Evolutionary conservation across 2,888 invertebrate species (phyloP), one percentile per base, ranked within the genome.

Genomic region (Plagodis pulveraria): DNA sequence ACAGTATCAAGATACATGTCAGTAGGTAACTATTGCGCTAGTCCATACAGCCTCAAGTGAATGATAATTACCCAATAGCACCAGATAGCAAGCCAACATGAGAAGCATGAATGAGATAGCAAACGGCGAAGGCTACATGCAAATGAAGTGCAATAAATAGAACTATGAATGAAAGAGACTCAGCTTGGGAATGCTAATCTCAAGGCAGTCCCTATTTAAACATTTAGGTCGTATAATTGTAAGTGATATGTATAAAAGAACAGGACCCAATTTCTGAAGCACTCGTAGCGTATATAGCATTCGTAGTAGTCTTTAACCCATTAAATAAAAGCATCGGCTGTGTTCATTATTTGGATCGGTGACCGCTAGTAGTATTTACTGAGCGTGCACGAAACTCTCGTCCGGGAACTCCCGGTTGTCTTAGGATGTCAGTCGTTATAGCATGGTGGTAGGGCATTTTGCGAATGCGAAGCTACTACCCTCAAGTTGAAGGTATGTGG

Each of bases 101-200:
- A 50, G 59, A 59, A 50, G 52, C 56, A 53, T 61, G 60, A 61
- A 56, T 61, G 60, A 52, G 41, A 56, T 42, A 6, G 9, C 9
- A 36, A 56, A 55, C n/a, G 5, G 41, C 49, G 60, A 61, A 61
- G 60, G 60, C 32, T 52, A 45, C 56, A 52, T 61, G 60, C 56
- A 56, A 55, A 59, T 55, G 11, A 55, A 59, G 51, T 50, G 41
- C 56, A 56, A 50, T 50, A 33, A 34, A 40, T 6, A 49, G 22
- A 58, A 41, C 58, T 48, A 12, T 53, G 50, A 60, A 56, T 56
- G 51, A 51, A 55, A 34, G 47, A 36, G 46, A 40, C 8, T n/a
- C n/a, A 10, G 10, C 8, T 22, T 33, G 41, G 38, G n/a, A 38
- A 49, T 56, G 44, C 41, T 36, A 35, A 47, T 36, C 40, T 40